Base-by-base conservation (phyloP, 2,888 invertebrate genomes). In the Plagiodera versicolora region DNA sequence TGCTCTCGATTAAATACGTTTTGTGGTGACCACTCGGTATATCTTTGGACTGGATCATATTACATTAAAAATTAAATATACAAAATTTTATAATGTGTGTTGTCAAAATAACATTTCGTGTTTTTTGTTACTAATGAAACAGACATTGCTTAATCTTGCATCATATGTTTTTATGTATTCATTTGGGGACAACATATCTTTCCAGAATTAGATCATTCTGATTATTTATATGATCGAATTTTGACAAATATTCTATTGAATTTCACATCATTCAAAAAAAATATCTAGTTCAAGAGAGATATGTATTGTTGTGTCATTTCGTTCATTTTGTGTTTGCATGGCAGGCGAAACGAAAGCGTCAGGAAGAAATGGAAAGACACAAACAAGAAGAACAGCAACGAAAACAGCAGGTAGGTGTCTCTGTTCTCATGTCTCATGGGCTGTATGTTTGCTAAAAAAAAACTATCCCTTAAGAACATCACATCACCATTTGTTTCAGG, bases 311-410 rank as follows among this genome's bases (percentile, higher is more conserved):
- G 32, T 3, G 4, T 53, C 19, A 18, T 44, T 44, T 53, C 28
- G 19, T 49, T 56, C 49, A 56, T 55, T 63, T 63, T 60, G 81
- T 83, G 77, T 53, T 81, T 82, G 77, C 76, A 80, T 82, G 81
- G 81, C 86, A 93, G 92, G 92, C 92, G 79, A 90, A 92, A 77
- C 87, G 90, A 81, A 90, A 89, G 81, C 89, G 90, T 65, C 92
- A 93, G 77, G 93, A 94, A 82, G 92, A 93, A 78, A 79, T 90
- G 74, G 93, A 94, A 80, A 91, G 89, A 76, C 89, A 89, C 77
- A 90, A 89, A 78, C 87, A 89, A 68, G 92, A 93, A 81, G 94
- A 94, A 68, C 90, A 92, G 74, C 85, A 89, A 70, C 88, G 92
- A 73, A 91, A 90, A 79, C 91, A 92, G 80, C 93, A 94, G 91